Evolutionary conservation across 2,797 vertebrate species (phyloP).

Genomic region (Alauda arvensis): DNA sequence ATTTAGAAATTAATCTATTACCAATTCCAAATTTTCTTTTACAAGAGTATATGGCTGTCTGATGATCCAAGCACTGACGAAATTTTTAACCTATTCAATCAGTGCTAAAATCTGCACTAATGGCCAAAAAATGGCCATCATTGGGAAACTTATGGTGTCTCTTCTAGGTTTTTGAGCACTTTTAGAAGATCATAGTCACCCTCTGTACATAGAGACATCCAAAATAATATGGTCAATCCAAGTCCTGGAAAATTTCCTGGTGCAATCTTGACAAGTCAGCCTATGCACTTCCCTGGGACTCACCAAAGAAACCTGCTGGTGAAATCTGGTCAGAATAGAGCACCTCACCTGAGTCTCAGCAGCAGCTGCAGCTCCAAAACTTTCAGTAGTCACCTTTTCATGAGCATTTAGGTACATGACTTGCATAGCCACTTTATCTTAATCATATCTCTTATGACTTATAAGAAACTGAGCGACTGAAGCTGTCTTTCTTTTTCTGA

Average conservation of each 20-base stretch:
- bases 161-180: not conserved
- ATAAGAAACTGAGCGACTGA: not conserved
- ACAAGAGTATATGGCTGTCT: not conserved
- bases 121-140: not conserved
- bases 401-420: not conserved
- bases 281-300: not conserved
- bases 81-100: not conserved
- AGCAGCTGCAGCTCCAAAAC: not conserved
- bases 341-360: not conserved
- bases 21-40: not conserved
- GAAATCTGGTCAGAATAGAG: not conserved
- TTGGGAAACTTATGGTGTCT: not conserved
- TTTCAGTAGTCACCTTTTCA: rapidly evolving
- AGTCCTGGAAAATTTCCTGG: not conserved
- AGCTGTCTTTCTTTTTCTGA: not conserved
- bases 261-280: not conserved
- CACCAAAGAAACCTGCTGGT: not conserved
- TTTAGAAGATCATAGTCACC: not conserved
- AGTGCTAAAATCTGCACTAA: not conserved
- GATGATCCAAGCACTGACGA: not conserved
- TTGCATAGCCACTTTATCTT: not conserved
- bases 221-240: not conserved
- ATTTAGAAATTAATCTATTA: not conserved
- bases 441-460: not conserved
- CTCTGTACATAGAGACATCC: not conserved